These are phyloP conservation scores for Leucania comma DNA, from an alignment of 2,888 invertebrate species.

Conservation along the genomic window DNA sequence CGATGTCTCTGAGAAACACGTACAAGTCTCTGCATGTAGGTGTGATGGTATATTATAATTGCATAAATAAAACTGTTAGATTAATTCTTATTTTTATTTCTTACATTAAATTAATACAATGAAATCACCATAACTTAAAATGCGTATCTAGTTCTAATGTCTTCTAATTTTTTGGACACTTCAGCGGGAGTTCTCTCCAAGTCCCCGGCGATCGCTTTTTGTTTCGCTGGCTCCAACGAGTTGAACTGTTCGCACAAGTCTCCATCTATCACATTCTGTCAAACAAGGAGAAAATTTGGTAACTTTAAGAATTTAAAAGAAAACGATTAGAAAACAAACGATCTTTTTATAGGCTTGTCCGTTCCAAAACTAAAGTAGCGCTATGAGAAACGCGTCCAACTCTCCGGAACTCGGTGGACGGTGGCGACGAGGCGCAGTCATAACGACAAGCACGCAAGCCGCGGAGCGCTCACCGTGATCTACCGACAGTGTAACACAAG, in stretches of 20 bases:
- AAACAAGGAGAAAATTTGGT: conserved; percentile 70
- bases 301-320: not conserved
- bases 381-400: conserved; percentile 77
- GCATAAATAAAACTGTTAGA: conserved; percentile 30
- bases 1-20: not conserved
- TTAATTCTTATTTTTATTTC: conserved; percentile 59
- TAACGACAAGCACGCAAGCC: conserved; percentile 76
- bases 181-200: conserved; percentile 98
- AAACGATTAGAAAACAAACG: not conserved
- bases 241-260: conserved; percentile 99
- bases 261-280: conserved; percentile 98
- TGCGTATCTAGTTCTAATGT: conserved; percentile 99
- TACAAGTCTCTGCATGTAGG: too few species aligned
- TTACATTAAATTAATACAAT: conserved; percentile 63
- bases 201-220: conserved; percentile 98
- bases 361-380: conserved; percentile 86
- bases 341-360: conserved; percentile 70
- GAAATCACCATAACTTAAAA: conserved; percentile 92
- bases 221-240: conserved; percentile 97
- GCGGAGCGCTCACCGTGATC: conserved; percentile 72
- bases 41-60: too few species aligned
- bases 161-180: conserved; percentile 99
- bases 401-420: conserved; percentile 83
- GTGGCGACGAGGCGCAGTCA: conserved; percentile 75
- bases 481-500: conserved; percentile 89